Evolutionary conservation across 2,888 invertebrate species (phyloP), one percentile per base, ranked within the genome.

Genomic region (Brenthis daphne): DNA sequence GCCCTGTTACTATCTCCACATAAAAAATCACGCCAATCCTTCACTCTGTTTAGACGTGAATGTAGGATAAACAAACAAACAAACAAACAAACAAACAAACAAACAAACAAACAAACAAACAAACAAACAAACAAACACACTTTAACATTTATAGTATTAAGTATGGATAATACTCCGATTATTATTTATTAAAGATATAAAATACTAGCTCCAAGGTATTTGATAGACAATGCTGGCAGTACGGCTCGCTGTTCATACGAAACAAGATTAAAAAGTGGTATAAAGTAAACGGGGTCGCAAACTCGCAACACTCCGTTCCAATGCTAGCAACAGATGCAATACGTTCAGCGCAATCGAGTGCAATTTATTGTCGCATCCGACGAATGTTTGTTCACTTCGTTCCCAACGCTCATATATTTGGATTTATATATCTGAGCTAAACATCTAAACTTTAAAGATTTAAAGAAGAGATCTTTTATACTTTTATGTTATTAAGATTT

Each of bases 221-320:
- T 56, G 51, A 56, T 60, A 57, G 48, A 69, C 64, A 67, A 61
- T 61, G 58, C 56, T 6, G 56, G 60, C 50, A 12, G 20, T 47
- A 57, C 16, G 51, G 24, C 37, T 29, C 53, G 16, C 14, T 13
- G 14, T 50, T 37, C 57, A 57, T 57, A 65, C 33, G 37, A 67
- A 74, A 60, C 74, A 71, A 73, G 77, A 79, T 79, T 81, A 84
- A 83, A 84, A 84, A 79, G 71, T 79, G 79, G 76, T 73, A 80
- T 80, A 76, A 83, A 85, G 84, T 85, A 84, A 88, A 85, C 85
- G 80, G 85, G 87, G 88, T 85, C 89, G 84, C 73, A 70, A 66
- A 64, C 57, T 66, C 60, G 70, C 74, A 68, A 73, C 79, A 75
- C 83, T 83, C 81, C 82, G 85, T 84, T 85, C 86, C 86, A 85